Base-by-base conservation (phyloP, 2,113 vertebrate genomes). In the Daphoenositta chrysoptera region DNA sequence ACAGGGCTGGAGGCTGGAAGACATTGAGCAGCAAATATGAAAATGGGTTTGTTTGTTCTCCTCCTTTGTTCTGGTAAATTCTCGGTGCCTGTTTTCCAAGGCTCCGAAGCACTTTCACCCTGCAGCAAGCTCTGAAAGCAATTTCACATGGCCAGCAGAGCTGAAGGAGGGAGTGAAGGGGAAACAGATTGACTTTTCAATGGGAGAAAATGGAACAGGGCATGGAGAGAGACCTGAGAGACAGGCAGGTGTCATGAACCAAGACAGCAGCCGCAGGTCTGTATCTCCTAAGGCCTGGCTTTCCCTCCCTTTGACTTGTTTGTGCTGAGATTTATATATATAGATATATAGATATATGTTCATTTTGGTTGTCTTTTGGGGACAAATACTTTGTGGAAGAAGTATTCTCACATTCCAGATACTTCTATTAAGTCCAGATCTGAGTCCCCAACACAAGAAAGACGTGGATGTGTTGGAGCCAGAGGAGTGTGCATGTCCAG, bases 101-200 rank as follows among this genome's bases (percentile, higher is more conserved):
- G 83, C 91, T 50, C 84, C 33, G 86, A 84, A 96, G 64, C 51
- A 56, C 72, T 96, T 97, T 92, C 33, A 83, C 89, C 92, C 94
- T 86, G 85, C 82, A 94, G 94, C 93, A 93, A 87, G 66, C 64
- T 95, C 88, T 81, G 60, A 92, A 87, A 95, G 85, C 61, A 92
- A 91, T 96, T 96, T 84, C 54, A 54, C 79, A 26, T 50, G 77
- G 77, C 64, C 91, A 96, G 69, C 61, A 90, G 78, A 77, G 78
- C 57, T 89, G 95, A 89, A 85, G 83, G 37, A 70, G 19, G 73
- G 77, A 91, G 81, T 16, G n/a, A 56, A 91, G 66, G 73, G 45
- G 40, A 92, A 96, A 83, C 26, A 71, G 45, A 89, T 42, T 75
- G 86, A 65, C 66, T 95, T 93, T 87, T 54, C 76, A 60, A 21